Percentiles rank a stretch among this genome's conserved stretches.
Evolutionary conservation across 1,140 invertebrate species (phyloP).

Genomic region (Goniozus legneri): DNA sequence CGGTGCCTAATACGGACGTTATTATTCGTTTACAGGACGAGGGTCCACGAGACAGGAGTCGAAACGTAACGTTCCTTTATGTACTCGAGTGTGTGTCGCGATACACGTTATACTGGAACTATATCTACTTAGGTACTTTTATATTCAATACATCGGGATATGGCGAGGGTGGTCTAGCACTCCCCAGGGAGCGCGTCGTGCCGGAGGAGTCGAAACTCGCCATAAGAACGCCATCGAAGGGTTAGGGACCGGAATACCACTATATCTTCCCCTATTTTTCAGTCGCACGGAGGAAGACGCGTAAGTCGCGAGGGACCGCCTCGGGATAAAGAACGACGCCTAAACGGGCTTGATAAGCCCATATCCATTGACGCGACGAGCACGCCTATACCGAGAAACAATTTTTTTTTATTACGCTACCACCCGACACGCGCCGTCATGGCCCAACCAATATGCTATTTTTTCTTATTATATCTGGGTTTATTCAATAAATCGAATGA

Average conservation of each 20-base stretch:
- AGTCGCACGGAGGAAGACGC: constrained; percentile 22
- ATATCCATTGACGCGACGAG: too few species aligned
- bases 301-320: too few species aligned
- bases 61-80: constrained; percentile 1
- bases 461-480: too few species aligned
- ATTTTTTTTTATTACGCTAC: too few species aligned
- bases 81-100: constrained; percentile 10
- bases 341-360: too few species aligned
- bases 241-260: constrained; percentile 32
- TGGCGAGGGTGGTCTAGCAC: constrained; percentile 34
- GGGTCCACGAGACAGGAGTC: constrained; percentile 17
- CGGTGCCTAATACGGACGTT: constrained; percentile 45
- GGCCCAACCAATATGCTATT: too few species aligned
- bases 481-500: too few species aligned
- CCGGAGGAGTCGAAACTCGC: not conserved
- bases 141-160: constrained; percentile 49
- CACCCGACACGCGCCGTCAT: too few species aligned
- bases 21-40: constrained; percentile 41
- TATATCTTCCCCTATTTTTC: constrained; percentile 40
- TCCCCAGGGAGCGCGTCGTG: constrained; percentile 22
- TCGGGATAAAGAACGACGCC: too few species aligned
- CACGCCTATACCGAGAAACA: too few species aligned
- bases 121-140: constrained; percentile 51
- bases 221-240: constrained; percentile 39
- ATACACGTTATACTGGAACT: constrained; percentile 42